These are phyloP conservation scores for Kryptolebias marmoratus DNA, from an alignment of 2,113 vertebrate species.

Conservation along the genomic window DNA sequence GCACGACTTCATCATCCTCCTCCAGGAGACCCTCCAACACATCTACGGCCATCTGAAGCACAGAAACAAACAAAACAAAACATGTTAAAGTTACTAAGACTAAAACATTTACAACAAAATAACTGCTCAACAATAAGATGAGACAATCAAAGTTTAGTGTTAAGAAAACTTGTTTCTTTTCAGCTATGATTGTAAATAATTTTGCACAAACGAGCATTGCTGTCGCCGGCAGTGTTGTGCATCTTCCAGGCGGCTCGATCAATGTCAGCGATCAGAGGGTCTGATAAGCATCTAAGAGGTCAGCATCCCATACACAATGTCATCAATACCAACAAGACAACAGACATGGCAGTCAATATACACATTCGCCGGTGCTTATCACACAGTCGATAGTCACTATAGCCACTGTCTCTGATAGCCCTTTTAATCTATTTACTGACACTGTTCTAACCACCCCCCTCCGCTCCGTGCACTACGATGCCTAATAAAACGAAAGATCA, in stretches of 20 bases:
- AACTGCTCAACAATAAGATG: background rate
- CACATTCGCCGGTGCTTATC: constrained; percentile 70
- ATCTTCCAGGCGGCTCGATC: constrained; percentile 48
- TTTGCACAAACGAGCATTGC: background rate
- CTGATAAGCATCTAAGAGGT: constrained; percentile 56
- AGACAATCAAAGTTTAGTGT: background rate
- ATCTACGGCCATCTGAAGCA: constrained; percentile 77
- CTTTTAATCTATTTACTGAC: constrained; percentile 62
- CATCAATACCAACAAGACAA: constrained; percentile 71
- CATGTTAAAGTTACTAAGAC: background rate
- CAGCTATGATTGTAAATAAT: background rate
- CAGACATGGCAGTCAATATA: constrained; percentile 62
- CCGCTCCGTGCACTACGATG: background rate
- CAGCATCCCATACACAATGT: constrained; percentile 31
- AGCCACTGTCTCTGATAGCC: constrained; percentile 34
- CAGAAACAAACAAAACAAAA: constrained; percentile 3
- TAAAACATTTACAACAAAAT: background rate
- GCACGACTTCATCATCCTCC: constrained; percentile 85
- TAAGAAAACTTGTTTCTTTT: background rate
- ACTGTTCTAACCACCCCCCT: constrained; percentile 7
- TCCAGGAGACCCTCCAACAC: constrained; percentile 83
- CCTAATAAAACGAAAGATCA: constrained; percentile 38
- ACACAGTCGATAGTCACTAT: constrained; percentile 62
- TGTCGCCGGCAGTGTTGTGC: constrained; percentile 10
- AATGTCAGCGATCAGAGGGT: constrained; percentile 58